Base-by-base conservation (phyloP, 2,888 invertebrate species). In the Drosophila anomalipes region DNA sequence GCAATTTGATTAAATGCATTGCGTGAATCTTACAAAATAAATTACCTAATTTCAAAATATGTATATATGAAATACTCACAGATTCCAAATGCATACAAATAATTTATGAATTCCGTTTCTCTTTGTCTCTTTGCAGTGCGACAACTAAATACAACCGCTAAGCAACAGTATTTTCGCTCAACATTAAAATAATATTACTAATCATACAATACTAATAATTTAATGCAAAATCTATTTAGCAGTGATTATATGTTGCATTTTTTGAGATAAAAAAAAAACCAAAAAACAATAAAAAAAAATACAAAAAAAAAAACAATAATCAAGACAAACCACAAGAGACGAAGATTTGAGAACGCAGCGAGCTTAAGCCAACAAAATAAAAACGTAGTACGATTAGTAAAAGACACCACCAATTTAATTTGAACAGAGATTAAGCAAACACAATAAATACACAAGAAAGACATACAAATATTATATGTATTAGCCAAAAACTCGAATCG, bases 341-440 rank as follows among this genome's bases (percentile, higher is more conserved):
- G 60, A 66, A 58, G 63, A 76, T 63, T 44, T 22, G 1, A 16
- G n/a, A 86, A 89, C 90, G 79, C 87, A 90, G 82, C 90, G 90
- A 85, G 90, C 84, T 85, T 85, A 89, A 89, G 79, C 88, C 83
- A 89, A 87, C 73, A 81, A 72, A 56, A 44, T 54, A 76, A 89
- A 81, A 89, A 81, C 67, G 81, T 83, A 90, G 83, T 82, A 88
- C 86, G 86, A 90, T 66, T 83, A 89, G 86, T 81, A 91, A 91
- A 91, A 88, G 90, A 92, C 91, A 92, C 90, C 91, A 92, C 86
- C 91, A 91, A 91, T 86, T 86, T 81, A 89, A 86, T 84, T 83
- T 85, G 78, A 80, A 70, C 49, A 73, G 63, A 69, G 62, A 60
- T 39, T 59, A 54, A 32, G 44, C 12, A 28, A 22, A 22, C 28